Base-by-base conservation (phyloP, 1,140 invertebrate genomes). In the Heliconius hewitsoni region DNA sequence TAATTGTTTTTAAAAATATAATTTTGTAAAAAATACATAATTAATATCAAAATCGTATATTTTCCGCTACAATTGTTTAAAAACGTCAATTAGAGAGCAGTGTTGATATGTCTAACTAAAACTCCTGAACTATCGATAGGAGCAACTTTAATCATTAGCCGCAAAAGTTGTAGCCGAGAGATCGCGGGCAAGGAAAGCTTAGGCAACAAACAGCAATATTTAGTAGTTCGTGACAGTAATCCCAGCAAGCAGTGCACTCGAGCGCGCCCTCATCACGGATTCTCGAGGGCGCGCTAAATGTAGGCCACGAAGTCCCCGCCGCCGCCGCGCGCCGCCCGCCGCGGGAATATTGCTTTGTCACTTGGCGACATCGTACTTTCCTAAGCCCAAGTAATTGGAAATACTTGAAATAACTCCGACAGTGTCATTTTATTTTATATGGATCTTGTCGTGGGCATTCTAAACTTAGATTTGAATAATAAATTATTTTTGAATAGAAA, bases 321-420 rank as follows among this genome's bases (percentile, higher is more conserved):
- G 84, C 85, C 81, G 82, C 86, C 86, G 60, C 70, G 1, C 82
- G 84, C 86, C 85, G 86, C 85, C 79, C 81, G 84, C 85, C 85
- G 86, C 85, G 85, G 86, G 91, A 93, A 93, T 94, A 94, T 94
- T 93, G 92, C 93, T 91, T 93, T 94, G 93, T 94, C 93, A 93
- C 90, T 92, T 89, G 90, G 88, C 90, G 91, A 93, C 91, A 88
- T 91, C 86, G 90, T 87, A 85, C 89, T 89, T 89, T 86, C 83
- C 91, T 93, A 93, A 94, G 90, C 90, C 89, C 86, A 90, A 94
- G 90, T 93, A 93, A 94, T 94, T 94, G 93, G 92, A 93, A 93
- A 93, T 93, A 92, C 87, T 94, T 93, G 88, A 93, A 93, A 92
- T 92, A 81, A 78, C 60, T 77, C 80, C 50, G 30, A 78, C 80